A percentile compares a stretch with the other conserved stretches of the same genome.
These are phyloP conservation scores for Dilophus febrilis DNA, from an alignment of 2,888 invertebrate genomes.

Conservation along the genomic window DNA sequence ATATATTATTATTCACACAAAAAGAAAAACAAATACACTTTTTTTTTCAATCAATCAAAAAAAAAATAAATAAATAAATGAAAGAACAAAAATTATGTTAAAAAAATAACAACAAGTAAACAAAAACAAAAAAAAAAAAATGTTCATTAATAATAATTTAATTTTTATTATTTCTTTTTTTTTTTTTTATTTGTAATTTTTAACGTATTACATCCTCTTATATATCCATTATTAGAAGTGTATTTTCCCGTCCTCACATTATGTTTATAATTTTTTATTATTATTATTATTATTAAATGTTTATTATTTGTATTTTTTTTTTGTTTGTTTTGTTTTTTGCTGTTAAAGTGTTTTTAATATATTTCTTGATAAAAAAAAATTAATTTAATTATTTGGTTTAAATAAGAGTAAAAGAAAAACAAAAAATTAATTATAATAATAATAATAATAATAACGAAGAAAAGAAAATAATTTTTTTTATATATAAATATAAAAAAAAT, in stretches of 20 bases:
- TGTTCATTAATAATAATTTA: conserved; percentile 1
- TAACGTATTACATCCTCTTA: neutral
- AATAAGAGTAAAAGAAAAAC: neutral
- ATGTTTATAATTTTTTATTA: neutral
- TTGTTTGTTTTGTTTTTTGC: neutral
- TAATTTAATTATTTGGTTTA: neutral
- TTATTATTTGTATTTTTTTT: neutral
- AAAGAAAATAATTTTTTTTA: neutral
- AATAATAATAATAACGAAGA: neutral
- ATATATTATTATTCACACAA: conserved; percentile 4
- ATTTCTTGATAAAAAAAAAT: too few relatives aligned
- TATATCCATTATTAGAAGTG: neutral
- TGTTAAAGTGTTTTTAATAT: neutral
- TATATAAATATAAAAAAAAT: neutral
- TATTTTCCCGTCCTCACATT: neutral
- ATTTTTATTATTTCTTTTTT: too few relatives aligned
- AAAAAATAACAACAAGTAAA: neutral
- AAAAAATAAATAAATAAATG: conserved; percentile 11
- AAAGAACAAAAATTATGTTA: neutral
- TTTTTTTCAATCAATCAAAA: neutral
- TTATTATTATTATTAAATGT: neutral
- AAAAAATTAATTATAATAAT: neutral
- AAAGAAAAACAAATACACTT: conserved; percentile 2
- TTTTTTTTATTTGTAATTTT: neutral
- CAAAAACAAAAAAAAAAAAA: neutral